Evolutionary conservation across 2,888 invertebrate species (phyloP).

Genomic region (Drosophila borealis): DNA sequence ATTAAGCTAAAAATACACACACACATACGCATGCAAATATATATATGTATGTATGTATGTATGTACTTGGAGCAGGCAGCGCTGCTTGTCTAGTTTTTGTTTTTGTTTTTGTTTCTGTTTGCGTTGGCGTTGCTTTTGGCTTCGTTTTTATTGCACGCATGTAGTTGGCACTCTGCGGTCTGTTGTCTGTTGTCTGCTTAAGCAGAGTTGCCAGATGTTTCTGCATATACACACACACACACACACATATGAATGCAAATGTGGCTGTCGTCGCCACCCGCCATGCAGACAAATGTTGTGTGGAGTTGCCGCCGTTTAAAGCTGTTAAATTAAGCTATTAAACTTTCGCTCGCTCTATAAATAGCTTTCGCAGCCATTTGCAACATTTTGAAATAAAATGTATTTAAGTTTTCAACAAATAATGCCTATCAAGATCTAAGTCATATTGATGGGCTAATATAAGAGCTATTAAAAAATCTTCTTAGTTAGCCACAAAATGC

Average conservation of each 20-base stretch:
- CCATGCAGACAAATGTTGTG: conserved; percentile 9
- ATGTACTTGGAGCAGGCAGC: conserved; percentile 4
- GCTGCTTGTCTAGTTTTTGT: conserved; percentile 28
- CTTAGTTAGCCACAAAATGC: too few relatives aligned
- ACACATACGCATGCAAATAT: conserved; percentile 4
- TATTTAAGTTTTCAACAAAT: too few relatives aligned
- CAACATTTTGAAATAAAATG: too few relatives aligned
- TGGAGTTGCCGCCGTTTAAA: conserved; percentile 27
- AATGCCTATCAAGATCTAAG: too few relatives aligned
- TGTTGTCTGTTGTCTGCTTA: conserved; percentile 44
- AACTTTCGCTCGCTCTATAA: neutral
- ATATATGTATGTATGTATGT: too few relatives aligned
- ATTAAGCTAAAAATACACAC: conserved; percentile 58
- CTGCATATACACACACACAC: conserved; percentile 1
- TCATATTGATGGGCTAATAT: too few relatives aligned
- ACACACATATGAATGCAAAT: conserved; percentile 16
- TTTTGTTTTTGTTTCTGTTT: conserved; percentile 14
- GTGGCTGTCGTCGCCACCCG: neutral
- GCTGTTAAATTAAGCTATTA: conserved; percentile 12
- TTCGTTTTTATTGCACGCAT: conserved; percentile 53
- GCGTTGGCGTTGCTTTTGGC: conserved; percentile 13
- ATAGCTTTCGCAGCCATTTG: too few relatives aligned
- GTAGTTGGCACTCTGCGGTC: conserved; percentile 47
- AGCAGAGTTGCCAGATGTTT: conserved; percentile 60
- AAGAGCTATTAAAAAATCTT: too few relatives aligned